phyloP scores from a whole-genome alignment of 2,888 invertebrate species.

The Caenorhabditis sp. region DNA sequence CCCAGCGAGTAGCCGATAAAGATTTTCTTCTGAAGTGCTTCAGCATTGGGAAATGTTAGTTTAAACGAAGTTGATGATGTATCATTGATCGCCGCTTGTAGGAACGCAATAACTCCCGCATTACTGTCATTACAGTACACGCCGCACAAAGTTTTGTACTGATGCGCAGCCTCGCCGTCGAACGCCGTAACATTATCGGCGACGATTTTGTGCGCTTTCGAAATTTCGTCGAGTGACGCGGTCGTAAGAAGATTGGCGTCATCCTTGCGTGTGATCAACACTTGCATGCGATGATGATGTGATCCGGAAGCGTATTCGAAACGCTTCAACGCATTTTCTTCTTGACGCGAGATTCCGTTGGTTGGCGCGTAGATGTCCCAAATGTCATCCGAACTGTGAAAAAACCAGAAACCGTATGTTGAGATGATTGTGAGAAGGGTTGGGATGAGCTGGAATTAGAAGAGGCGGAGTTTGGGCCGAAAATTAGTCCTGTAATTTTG shows the following conservation, averaged over 20 bases:
- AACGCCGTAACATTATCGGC: slow-evolving; percentile 50
- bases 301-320: slow-evolving; percentile 65
- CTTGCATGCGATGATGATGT: slow-evolving; percentile 68
- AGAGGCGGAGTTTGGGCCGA: background rate
- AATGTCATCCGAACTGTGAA: slow-evolving; percentile 67
- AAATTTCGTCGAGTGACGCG: slow-evolving; percentile 54
- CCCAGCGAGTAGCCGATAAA: slow-evolving; percentile 60
- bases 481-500: background rate
- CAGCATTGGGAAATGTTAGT: slow-evolving; percentile 63
- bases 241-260: slow-evolving; percentile 54
- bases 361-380: slow-evolving; percentile 69
- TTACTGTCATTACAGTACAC: slow-evolving; percentile 68
- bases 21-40: slow-evolving; percentile 52
- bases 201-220: slow-evolving; percentile 48
- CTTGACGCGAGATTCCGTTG: slow-evolving; percentile 60
- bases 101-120: slow-evolving; percentile 60
- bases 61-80: slow-evolving; percentile 29
- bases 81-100: slow-evolving; percentile 49
- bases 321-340: slow-evolving; percentile 59
- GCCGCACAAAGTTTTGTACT: slow-evolving; percentile 65
- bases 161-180: slow-evolving; percentile 26
- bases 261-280: slow-evolving; percentile 64
- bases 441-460: slow-evolving; percentile 58
- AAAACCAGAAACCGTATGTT: slow-evolving; percentile 60
- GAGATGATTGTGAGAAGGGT: slow-evolving; percentile 59